These are phyloP conservation scores for Uropsilus gracilis DNA, from an alignment of 2,113 vertebrate genomes.

Conservation along the genomic window DNA sequence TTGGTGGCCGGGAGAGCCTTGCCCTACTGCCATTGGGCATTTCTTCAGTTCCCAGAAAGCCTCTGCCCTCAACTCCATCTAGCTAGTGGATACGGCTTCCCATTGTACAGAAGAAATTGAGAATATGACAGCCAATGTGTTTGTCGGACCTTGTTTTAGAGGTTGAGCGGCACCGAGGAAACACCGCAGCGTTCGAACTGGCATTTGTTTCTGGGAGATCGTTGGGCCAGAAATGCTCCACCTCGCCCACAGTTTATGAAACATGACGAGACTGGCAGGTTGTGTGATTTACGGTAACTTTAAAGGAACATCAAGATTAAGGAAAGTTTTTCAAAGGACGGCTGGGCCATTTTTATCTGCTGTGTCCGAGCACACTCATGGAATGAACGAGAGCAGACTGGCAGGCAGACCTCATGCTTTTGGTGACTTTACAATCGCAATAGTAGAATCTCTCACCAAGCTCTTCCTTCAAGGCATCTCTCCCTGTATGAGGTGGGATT, in stretches of 20 bases:
- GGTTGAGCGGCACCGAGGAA: slow-evolving; percentile 83
- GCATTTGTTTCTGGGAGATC: slow-evolving; percentile 82
- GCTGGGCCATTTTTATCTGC: slow-evolving; percentile 73
- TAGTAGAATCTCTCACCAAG: not conserved
- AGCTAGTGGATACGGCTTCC: slow-evolving; percentile 78
- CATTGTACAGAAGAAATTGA: slow-evolving; percentile 84
- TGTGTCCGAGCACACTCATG: slow-evolving; percentile 36
- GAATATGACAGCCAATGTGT: slow-evolving; percentile 87
- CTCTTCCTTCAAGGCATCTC: not conserved
- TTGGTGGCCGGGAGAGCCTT: not conserved
- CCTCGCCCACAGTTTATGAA: slow-evolving; percentile 85
- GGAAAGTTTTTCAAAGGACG: slow-evolving; percentile 81
- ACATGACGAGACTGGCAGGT: slow-evolving; percentile 74
- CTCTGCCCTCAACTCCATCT: slow-evolving; percentile 74
- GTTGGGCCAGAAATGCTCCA: slow-evolving; percentile 79
- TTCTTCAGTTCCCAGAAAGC: slow-evolving; percentile 76
- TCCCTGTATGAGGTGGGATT: not conserved
- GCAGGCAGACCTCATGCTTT: not conserved
- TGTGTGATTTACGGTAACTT: slow-evolving; percentile 82
- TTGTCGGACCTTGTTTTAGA: slow-evolving; percentile 85
- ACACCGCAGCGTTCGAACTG: slow-evolving; percentile 81
- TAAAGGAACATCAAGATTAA: slow-evolving; percentile 83
- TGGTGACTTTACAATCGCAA: not conserved
- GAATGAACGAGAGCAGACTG: fast-evolving
- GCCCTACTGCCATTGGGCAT: slow-evolving; percentile 23